A percentile compares a stretch with the other conserved stretches of the same genome.
Conservation (phyloP, 37 sponge, comb jelly and placozoan species). For the Chondrosia reniformis region DNA sequence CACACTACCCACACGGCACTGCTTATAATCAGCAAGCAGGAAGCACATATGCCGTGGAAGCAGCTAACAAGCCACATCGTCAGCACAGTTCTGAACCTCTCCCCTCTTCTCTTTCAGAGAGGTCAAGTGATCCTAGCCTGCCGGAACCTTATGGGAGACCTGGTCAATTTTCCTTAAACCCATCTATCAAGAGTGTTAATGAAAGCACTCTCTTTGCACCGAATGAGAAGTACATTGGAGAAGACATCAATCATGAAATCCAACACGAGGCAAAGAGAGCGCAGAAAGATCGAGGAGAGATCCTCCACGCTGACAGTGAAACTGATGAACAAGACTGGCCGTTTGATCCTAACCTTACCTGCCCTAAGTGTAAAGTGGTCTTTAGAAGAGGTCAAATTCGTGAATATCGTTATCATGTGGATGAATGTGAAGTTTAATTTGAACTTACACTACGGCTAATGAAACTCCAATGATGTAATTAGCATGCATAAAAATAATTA, state of each 20-base stretch:
- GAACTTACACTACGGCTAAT: no score
- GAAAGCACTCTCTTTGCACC: neutral
- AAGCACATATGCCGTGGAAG: no score
- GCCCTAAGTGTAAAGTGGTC: neutral
- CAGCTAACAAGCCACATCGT: no score
- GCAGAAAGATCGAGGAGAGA: neutral
- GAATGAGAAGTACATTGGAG: neutral
- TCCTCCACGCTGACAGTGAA: neutral
- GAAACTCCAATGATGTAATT: no score
- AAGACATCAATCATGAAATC: neutral
- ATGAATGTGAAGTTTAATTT: no score
- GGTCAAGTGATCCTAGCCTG: neutral
- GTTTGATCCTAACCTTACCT: slow-evolving; percentile 6
- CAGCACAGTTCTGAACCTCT: neutral
- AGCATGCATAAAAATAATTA: no score
- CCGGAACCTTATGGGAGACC: neutral
- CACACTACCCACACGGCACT: neutral
- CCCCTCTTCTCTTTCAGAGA: neutral
- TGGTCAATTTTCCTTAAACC: neutral
- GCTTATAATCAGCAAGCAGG: no score
- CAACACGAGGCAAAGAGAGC: neutral
- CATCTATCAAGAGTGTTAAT: neutral
- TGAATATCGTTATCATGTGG: slow-evolving; percentile 5
- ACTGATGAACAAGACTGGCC: neutral
- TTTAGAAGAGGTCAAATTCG: slow-evolving; percentile 12